Evolutionary conservation across 2,797 vertebrate genomes (phyloP).

Genomic region (Tapera naevia): DNA sequence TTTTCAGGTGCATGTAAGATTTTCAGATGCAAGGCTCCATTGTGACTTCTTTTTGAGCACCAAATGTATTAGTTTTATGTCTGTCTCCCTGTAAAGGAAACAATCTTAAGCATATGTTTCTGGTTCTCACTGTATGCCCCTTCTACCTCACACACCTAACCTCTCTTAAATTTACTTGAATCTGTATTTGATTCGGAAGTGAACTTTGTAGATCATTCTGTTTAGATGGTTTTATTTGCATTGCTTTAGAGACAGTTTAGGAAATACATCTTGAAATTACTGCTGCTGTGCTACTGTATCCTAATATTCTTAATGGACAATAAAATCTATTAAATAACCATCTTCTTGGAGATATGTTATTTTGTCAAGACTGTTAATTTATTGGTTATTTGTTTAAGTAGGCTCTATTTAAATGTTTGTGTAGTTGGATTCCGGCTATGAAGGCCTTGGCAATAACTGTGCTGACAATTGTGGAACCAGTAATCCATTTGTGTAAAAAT

Average conservation of each 20-base stretch:
- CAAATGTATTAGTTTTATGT: neutral
- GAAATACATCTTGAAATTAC: neutral
- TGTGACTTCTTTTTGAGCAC: neutral
- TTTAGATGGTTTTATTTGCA: neutral
- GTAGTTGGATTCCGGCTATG: neutral
- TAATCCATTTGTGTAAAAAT: conserved; percentile 46
- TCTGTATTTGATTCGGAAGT: neutral
- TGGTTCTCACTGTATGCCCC: neutral
- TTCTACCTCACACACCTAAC: neutral
- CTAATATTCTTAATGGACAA: neutral
- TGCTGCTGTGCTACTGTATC: neutral
- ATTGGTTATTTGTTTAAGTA: neutral
- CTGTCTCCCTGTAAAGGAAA: neutral
- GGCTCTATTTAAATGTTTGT: neutral
- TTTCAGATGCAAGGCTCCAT: neutral
- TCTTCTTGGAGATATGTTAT: neutral
- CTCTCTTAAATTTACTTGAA: neutral
- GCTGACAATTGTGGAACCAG: conserved; percentile 21
- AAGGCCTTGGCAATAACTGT: conserved; percentile 17
- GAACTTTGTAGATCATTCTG: neutral
- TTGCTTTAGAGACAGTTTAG: neutral
- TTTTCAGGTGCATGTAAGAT: neutral
- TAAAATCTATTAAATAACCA: neutral
- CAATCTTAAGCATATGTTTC: neutral
- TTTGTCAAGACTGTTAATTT: neutral